Evolutionary conservation across 2,797 vertebrate genomes (phyloP), one percentile per base, ranked within the genome.

Genomic region (Neoniphon sammara): DNA sequence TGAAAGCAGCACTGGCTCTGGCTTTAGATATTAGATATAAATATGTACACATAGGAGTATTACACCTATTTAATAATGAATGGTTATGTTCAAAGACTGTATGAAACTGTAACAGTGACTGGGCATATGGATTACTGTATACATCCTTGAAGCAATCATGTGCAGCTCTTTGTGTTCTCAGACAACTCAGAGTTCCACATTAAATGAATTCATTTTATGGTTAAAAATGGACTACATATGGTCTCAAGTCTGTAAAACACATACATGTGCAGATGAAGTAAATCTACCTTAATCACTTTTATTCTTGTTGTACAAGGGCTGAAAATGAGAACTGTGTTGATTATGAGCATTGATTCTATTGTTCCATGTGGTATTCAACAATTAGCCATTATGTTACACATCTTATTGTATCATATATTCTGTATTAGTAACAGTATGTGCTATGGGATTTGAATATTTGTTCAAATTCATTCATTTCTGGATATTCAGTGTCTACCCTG

Each of bases 241-340:
- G n/a, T 50, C 18, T 1, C 10, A 23, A 53, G 10, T 4, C 21
- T 53, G 11, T 53, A 25, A 3, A n/a, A 21, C 25, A 11, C 12
- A 25, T 53, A 3, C 21, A 53, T 11, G 50, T n/a, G 4, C 11
- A 7, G 12, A 53, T 25, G 20, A 23, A 53, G 50, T 20, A 50
- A 50, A 50, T 50, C 39, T 42, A 14, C 11, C 39, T 12, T 11
- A 1, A 14, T 50, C 21, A 53, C 50, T 11, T 20, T 66, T n/a
- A 31, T 6, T 65, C 50, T 27, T 50, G 25, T 55, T 31, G 14
- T 23, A 1, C 18, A 23, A 42, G 44, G 14, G 17, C 5, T 47
- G 36, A 30, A 67, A 64, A 66, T 20, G 8, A 47, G 39, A 47
- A 54, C 25, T 57, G 2, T 39, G 60, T 65, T 69, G 54, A 60